Base-by-base conservation (phyloP, 2,797 vertebrate species). In the Eulemur rubriventer region DNA sequence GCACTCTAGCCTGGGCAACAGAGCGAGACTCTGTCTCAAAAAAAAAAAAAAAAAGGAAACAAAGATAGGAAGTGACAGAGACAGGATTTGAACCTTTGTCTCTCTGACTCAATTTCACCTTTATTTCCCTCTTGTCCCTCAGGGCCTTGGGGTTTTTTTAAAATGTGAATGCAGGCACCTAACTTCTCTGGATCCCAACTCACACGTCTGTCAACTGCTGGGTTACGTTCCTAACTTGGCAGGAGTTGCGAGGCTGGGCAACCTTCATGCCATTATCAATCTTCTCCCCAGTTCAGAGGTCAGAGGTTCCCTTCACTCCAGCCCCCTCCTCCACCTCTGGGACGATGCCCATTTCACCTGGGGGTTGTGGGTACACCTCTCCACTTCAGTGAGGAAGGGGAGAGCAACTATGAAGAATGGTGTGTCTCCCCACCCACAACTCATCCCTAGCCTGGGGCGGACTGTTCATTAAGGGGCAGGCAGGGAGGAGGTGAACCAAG, bases 231-330 rank as follows among this genome's bases (percentile, higher is more conserved):
- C 57, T 65, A 35, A n/a, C 41, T 69, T 61, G 79, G 18, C 41
- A 92, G 41, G 65, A 24, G 48, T 22, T 24, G 33, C 4, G 4
- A 57, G 70, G n/a, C 55, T 79, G 46, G 43, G 57, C 82, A 73
- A 48, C 4, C 43, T 76, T 88, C 61, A 6, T 18, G 24, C 50
- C 33, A 0, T 55, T 55, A 83, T 92, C 92, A 65, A 86, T 86
- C 94, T 92, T 95, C 69, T 91, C 72, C 43, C 81, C 41, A 72
- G 84, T 70, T 80, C 76, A 83, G 85, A 97, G 70, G 84, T 89
- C 87, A 97, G 81, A 96, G 84, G 76, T 72, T 69, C 69, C 70
- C 50, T 79, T 84, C 30, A n/a, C 24, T 6, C 38, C 78, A 59
- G 81, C 50, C 50, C n/a, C n/a, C 22, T 52, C 67, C 69, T 57